These are phyloP conservation scores for Thera britannica DNA, from an alignment of 2,888 invertebrate genomes.

Conservation along the genomic window DNA sequence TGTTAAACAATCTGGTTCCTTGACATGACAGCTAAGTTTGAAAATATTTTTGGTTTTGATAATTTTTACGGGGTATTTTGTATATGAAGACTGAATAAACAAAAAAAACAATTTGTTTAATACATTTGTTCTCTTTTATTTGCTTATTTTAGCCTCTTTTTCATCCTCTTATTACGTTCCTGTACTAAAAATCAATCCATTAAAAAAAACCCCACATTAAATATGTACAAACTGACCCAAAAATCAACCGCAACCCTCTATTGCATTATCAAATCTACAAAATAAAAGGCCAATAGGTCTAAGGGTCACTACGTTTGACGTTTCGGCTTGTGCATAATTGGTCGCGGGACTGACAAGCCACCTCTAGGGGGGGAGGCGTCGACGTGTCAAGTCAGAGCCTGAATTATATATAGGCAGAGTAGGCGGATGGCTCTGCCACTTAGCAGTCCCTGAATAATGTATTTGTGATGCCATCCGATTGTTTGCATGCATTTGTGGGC, in stretches of 20 bases:
- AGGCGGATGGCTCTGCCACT: constrained; percentile 80
- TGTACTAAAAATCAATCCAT: constrained; percentile 4
- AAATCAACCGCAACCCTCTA: constrained; percentile 36
- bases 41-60: too few relatives aligned
- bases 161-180: not conserved
- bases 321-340: constrained; percentile 82
- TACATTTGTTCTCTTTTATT: too few relatives aligned
- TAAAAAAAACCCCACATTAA: constrained; percentile 32
- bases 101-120: too few relatives aligned
- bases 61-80: too few relatives aligned
- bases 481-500: constrained; percentile 55
- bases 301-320: constrained; percentile 78
- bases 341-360: constrained; percentile 73
- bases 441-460: constrained; percentile 77
- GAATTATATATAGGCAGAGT: constrained; percentile 79
- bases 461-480: constrained; percentile 60
- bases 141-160: too few relatives aligned
- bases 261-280: constrained; percentile 54
- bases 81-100: too few relatives aligned
- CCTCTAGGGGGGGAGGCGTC: constrained; percentile 64
- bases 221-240: constrained; percentile 38
- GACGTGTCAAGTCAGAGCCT: constrained; percentile 80
- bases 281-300: constrained; percentile 83
- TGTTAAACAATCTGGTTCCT: too few relatives aligned
- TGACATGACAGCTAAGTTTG: too few relatives aligned